Evolutionary conservation across 2,888 invertebrate species (phyloP), one percentile per base, ranked within the genome.

Genomic region (Scaptomyza tumidula): DNA sequence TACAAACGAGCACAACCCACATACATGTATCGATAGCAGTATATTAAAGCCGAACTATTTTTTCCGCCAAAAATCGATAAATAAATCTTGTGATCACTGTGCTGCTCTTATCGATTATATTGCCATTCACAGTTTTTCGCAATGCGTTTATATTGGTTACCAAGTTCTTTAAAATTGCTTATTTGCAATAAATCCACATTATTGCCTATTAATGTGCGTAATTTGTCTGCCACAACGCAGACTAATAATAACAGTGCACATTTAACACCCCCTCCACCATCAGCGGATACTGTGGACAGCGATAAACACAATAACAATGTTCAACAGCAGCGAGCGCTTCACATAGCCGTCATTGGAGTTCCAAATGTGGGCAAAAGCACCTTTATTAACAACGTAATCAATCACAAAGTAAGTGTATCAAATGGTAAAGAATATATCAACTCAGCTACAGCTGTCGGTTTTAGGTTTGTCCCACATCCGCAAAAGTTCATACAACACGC

Each of bases 331-430:
- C 82, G 83, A 50, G 77, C 90, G 0, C 70, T 91, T 13, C 84
- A 90, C 43, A 95, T 98, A 29, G 97, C 98, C 7, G 95, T 99
- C 24, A 95, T 99, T 76, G 99, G 99, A 3, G 93, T 96, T 13
- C 99, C 99, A 4, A 99, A 99, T 94, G 96, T 95, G 53, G 99
- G 99, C 31, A 99, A 99, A 92, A 99, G 99, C 90, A 98, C 98
- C 0, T 93, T 99, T 33, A 96, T 98, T 33, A 99, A 99, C 92
- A 94, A 94, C 86, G 93, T 99, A 27, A 94, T 97, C 57, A 95
- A 96, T 71, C 94, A 96, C 91, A 95, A 95, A 91, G 97, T 97
- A 92, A 90, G 91, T 50, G 7, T 19, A 35, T n/a, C n/a, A 24
- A 10, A 90, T 54, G 27, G 27, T 1, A 11, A 0, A 9, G 13